These are phyloP conservation scores for Ianthella basta DNA, from an alignment of 37 sponge, comb jelly and placozoan genomes.

Conservation along the genomic window DNA sequence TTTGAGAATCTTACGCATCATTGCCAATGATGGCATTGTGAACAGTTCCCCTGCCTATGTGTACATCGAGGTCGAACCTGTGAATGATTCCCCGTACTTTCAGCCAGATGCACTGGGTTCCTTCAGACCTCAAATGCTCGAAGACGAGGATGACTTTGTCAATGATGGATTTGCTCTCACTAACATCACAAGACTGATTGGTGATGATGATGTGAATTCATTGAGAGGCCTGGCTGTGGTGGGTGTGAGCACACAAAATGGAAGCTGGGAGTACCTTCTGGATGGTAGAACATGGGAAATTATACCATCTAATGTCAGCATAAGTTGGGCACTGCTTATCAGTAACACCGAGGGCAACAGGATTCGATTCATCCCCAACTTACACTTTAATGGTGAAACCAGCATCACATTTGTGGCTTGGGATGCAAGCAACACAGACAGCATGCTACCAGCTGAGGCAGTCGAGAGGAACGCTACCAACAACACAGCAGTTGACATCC, in stretches of 20 bases:
- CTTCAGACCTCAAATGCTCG: conserved; percentile 53
- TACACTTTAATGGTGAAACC: conserved; percentile 45
- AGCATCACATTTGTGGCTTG: conserved; percentile 51
- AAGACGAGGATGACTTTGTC: conserved; percentile 47
- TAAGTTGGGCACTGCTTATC: conserved; percentile 1
- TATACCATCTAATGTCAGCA: conserved; percentile 23
- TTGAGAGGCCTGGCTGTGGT: conserved; percentile 66
- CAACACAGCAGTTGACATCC: background rate
- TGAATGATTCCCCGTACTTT: conserved; percentile 90
- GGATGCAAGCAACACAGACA: conserved; percentile 29
- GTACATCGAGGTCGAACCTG: conserved; percentile 62
- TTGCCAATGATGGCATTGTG: conserved; percentile 65
- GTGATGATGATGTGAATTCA: conserved; percentile 72
- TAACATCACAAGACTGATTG: conserved; percentile 53
- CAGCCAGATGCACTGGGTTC: conserved; percentile 22
- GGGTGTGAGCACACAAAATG: conserved; percentile 43
- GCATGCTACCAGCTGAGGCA: background rate
- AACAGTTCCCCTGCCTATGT: conserved; percentile 49
- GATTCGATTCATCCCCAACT: conserved; percentile 37
- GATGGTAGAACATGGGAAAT: conserved; percentile 32
- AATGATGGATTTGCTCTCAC: conserved; percentile 56
- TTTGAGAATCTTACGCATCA: conserved; percentile 47
- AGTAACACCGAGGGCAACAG: background rate
- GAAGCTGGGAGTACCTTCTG: conserved; percentile 58
- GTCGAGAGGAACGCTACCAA: conserved; percentile 15